A percentile compares a stretch with the other conserved stretches of the same genome.
Conservation (phyloP, 1,140 invertebrate species). For the Megalonaias nervosa region DNA sequence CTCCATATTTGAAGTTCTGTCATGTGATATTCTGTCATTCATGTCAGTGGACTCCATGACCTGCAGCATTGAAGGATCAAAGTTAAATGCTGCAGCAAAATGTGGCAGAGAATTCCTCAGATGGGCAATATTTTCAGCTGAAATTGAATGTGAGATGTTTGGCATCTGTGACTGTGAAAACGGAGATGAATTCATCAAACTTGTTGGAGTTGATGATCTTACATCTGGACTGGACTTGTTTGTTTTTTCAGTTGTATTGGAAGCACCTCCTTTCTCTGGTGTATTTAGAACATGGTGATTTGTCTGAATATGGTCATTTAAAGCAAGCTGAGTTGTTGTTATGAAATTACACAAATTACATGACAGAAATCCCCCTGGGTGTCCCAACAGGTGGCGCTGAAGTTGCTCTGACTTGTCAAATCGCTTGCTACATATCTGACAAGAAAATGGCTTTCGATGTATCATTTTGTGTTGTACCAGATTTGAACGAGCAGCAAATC, state of each 20-base stretch:
- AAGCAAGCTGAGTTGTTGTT: conserved; percentile 46
- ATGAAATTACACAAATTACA: conserved; percentile 58
- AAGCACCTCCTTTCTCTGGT: conserved; percentile 30
- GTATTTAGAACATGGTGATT: conserved; percentile 44
- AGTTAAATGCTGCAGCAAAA: conserved; percentile 10
- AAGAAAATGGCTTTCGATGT: conserved; percentile 55
- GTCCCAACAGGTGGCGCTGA: conserved; percentile 57
- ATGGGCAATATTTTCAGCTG: not conserved
- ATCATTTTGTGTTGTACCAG: conserved; percentile 60
- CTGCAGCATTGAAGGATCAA: not conserved
- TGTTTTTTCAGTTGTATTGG: conserved; percentile 1
- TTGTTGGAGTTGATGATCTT: no score
- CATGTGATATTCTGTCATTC: conserved; percentile 8
- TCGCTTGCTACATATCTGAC: conserved; percentile 56
- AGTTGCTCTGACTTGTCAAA: conserved; percentile 61
- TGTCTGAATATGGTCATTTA: conserved; percentile 58
- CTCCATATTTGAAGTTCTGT: conserved; percentile 28
- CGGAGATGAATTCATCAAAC: no score
- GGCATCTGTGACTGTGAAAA: no score
- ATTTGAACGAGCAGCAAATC: conserved; percentile 61
- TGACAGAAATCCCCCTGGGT: conserved; percentile 51
- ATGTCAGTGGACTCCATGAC: conserved; percentile 19
- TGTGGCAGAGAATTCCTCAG: conserved; percentile 4
- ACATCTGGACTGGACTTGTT: conserved; percentile 10
- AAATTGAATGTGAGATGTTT: no score